Base-by-base conservation (phyloP, 1,140 invertebrate species). In the Globodera rostochiensis region DNA sequence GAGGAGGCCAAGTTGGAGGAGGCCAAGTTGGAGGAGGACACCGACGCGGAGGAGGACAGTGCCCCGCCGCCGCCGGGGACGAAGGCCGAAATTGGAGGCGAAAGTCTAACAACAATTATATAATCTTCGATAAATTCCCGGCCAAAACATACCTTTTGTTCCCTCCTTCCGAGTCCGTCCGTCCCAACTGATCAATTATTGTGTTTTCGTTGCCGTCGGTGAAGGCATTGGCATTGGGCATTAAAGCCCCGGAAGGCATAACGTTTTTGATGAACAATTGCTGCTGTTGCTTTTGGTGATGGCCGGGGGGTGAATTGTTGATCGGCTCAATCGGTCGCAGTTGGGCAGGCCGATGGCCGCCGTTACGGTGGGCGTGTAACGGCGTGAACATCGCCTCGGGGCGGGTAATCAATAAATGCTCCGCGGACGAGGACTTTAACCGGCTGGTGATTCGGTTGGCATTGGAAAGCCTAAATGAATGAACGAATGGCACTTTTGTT, bases 61-160 rank as follows among this genome's bases (percentile, higher is more conserved):
- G 84, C 50, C 60, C 47, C 47, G 46, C 74, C 82, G 45, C 80
- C 84, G 45, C 84, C 82, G 19, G 82, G 84, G 8, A 57, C 13
- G 9, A 84, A 53, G 9, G 49, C 85, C 49, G 83, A 85, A 69
- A 85, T 84, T 47, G 73, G 78, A 47, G 78, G 45, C 21, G 67
- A 49, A 46, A 50, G 50, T 25, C 66, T 11, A 74, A 45, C 7
- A 36, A 36, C 36, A 36, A 36, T 36, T 36, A 1, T 1, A 36
- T 36, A 36, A 36, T 36, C 36, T 36, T 36, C 36, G 36, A 36
- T 36, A 36, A 36, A 36, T 36, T 36, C 36, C 36, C 36, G 36
- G 36, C 36, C 36, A 36, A 36, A 36, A 36, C 36, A 36, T 36
- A 36, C 36, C 36, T 36, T 36, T 36, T 36, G 3, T 36, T 36